Evolutionary conservation across 2,797 vertebrate genomes (phyloP), one percentile per base, ranked within the genome.

Genomic region (Thamnophis elegans): DNA sequence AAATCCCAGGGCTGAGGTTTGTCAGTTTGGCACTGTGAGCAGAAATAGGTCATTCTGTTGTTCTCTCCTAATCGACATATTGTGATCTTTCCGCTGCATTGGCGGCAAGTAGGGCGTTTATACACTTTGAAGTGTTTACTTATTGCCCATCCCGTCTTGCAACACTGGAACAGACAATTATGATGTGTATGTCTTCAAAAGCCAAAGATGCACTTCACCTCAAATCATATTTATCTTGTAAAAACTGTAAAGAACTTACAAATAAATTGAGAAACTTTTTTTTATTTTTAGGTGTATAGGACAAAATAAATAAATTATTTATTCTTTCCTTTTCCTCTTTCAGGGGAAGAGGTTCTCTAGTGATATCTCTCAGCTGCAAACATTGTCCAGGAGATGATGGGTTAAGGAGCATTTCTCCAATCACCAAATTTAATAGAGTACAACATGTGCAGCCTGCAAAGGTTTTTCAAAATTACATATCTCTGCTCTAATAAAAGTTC

Each of bases 41-140:
- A 99, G 97, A 99, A 99, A 97, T 99, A 99, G 18, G 99, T 99
- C 98, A 99, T 99, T 96, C 99, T 98, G 94, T 97, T 96, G 28
- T 98, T 97, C 93, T 99, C 98, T 95, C 99, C 99, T 87, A 99
- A 96, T 59, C 98, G 98, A 97, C 99, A 99, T 92, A 98, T 97
- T 0, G 98, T 98, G 97, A 99, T 96, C 96, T 96, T 97, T 92
- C 96, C 95, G 4, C 53, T 54, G 95, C 99, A 99, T 62, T 97
- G 98, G 91, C 97, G 94, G 86, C 99, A 99, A 90, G 94, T 94
- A 47, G 97, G 95, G 89, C 98, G 97, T 95, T 97, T 98, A 96
- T 99, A 99, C 89, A 99, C 99, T 94, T 96, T 99, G 97, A 97
- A 99, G 97, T 99, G 98, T 94, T 97, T 98, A 96, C 97, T 96